Base-by-base conservation (phyloP, 2,113 vertebrate genomes). In the Paraplagusia blochii region DNA sequence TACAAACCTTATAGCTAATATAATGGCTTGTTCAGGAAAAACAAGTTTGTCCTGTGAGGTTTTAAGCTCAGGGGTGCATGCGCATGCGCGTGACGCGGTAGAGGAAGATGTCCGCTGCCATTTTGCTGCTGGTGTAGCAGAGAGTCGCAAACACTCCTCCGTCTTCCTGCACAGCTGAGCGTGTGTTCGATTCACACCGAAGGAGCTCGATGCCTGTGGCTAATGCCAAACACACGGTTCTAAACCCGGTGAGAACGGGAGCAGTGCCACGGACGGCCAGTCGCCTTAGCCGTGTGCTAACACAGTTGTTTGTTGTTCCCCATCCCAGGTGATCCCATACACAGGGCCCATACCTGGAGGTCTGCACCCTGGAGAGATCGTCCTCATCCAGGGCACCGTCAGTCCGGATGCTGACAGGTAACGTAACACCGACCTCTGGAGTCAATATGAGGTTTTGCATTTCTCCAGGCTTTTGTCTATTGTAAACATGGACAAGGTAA, bases 391-490 rank as follows among this genome's bases (percentile, higher is more conserved):
- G 58, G 96, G 95, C 11, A 83, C 81, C 5, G 89, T 99, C 63
- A 92, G 85, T 44, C 76, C 87, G 44, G 90, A 95, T 64, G 87
- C 93, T 2, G 95, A 98, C 84, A 94, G 95, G 96, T 97, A 13
- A 69, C 33, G n/a, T n/a, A n/a, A n/a, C n/a, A n/a, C n/a, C n/a
- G n/a, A n/a, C n/a, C n/a, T n/a, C n/a, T n/a, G n/a, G n/a, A n/a
- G n/a, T n/a, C n/a, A n/a, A n/a, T n/a, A n/a, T n/a, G n/a, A n/a
- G n/a, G n/a, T n/a, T n/a, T n/a, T n/a, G n/a, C n/a, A n/a, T n/a
- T n/a, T n/a, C n/a, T n/a, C n/a, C n/a, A n/a, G n/a, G n/a, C n/a
- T n/a, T n/a, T n/a, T n/a, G n/a, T n/a, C n/a, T n/a, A n/a, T n/a
- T n/a, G n/a, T n/a, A n/a, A n/a, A n/a, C n/a, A n/a, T n/a, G n/a